Conservation (phyloP, 2,888 invertebrate genomes). For the Volucella bombylans region DNA sequence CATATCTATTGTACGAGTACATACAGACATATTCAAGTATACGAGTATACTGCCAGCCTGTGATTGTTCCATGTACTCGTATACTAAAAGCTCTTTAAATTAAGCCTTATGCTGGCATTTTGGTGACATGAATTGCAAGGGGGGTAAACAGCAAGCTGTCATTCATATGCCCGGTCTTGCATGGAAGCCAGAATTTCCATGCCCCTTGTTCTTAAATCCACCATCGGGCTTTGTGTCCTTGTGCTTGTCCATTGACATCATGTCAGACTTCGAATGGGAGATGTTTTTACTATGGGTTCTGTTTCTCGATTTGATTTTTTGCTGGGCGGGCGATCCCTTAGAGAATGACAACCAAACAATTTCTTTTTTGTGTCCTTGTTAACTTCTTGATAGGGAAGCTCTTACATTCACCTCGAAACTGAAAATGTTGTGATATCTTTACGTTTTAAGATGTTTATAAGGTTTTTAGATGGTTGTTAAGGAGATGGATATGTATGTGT, state of each 20-base stretch:
- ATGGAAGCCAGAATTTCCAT: conserved; percentile 11
- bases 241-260: conserved; percentile 28
- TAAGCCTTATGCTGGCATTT: conserved; percentile 11
- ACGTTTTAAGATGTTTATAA: too few species aligned
- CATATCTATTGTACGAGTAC: too few species aligned
- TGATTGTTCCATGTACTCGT: conserved; percentile 26
- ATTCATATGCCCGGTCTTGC: background rate
- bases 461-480: too few species aligned
- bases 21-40: too few species aligned
- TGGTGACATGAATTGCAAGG: conserved; percentile 21
- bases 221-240: conserved; percentile 12
- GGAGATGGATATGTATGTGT: too few species aligned
- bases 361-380: background rate
- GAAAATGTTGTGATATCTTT: too few species aligned
- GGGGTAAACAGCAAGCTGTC: conserved; percentile 10
- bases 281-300: conserved; percentile 23
- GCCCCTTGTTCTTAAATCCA: conserved; percentile 18
- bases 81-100: conserved; percentile 52
- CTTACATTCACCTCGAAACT: too few species aligned
- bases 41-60: conserved; percentile 30
- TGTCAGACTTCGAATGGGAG: conserved; percentile 21
- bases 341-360: background rate
- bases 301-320: background rate
- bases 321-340: too few species aligned
- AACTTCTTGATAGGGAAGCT: background rate